These are phyloP conservation scores for Hesperia comma DNA, from an alignment of 2,888 invertebrate species.

Conservation along the genomic window DNA sequence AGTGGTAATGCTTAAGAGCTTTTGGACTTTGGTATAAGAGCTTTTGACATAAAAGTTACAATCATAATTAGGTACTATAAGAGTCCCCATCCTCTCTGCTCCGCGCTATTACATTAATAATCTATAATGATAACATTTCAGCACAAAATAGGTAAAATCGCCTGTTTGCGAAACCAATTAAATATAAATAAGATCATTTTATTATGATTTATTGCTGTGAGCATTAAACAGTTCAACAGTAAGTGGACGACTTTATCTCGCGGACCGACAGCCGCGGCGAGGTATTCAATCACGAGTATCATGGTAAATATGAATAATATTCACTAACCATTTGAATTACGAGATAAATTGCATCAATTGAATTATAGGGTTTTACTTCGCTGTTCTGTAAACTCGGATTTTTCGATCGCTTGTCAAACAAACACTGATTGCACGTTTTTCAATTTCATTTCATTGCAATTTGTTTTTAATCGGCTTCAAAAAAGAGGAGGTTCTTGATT, in stretches of 20 bases:
- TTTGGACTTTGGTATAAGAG: too few species aligned
- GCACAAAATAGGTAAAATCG: conserved; percentile 25
- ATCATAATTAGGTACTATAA: too few species aligned
- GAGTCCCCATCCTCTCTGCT: too few species aligned
- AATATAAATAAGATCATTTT: conserved; percentile 34
- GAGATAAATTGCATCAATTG: conserved; percentile 22
- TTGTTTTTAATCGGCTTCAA: too few species aligned
- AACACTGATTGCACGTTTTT: too few species aligned
- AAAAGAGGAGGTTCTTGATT: too few species aligned
- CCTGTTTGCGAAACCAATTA: conserved; percentile 25
- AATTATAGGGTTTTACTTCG: background rate
- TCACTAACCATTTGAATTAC: conserved; percentile 24
- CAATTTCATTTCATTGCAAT: too few species aligned
- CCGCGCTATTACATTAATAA: background rate
- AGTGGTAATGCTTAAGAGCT: too few species aligned
- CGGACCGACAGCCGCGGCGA: conserved; percentile 9
- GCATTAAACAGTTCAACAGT: conserved; percentile 31
- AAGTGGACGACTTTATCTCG: conserved; percentile 35
- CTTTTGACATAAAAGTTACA: too few species aligned
- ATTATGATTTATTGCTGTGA: conserved; percentile 32
- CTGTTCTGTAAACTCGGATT: background rate
- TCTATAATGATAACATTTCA: background rate
- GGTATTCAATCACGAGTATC: conserved; percentile 34
- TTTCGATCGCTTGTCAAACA: too few species aligned
- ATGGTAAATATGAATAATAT: conserved; percentile 25